Evolutionary conservation across 64 coral and sea anemone species (phyloP), one percentile per base, ranked within the genome.

Genomic region (Montipora efflorescens): DNA sequence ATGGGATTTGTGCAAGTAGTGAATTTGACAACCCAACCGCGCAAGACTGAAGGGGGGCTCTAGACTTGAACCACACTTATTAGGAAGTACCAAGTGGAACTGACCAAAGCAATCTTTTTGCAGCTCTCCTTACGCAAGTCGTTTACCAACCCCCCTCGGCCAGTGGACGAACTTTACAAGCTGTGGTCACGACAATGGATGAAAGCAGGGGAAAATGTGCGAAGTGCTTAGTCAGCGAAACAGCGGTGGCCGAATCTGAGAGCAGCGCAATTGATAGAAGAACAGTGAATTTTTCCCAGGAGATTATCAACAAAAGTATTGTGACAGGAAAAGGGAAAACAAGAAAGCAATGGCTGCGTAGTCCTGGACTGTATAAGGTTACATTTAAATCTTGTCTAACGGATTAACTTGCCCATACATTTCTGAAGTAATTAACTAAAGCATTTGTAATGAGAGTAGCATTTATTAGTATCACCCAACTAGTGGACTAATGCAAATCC

Each of bases 301-400:
- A 88, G 48, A 88, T 93, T 48, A 93, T 88, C 18, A 76, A 93
- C 18, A 87, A 46, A 72, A 72, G 21, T 10, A 19, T 59, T 49
- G 46, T 50, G 18, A 5, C 10, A 13, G 36, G 45, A 2, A 55
- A 59, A 23, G 82, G 45, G 10, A 92, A 76, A 50, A 93, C 83
- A 4, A 93, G 87, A 50, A 77, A 23, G 45, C 83, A 93, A 62
- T 93, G 92, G 92, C 8, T 93, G 59, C 78, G 14, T 45, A 75
- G 87, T 48, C 84, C 92, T 45, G 87, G 47, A 3, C 13, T 93
- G 47, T 93, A 93, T 57, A 93, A 88, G 77, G 92, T 93, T 36
- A 19, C 45, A 50, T 43, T 16, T 18, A 5, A 49, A 18, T 48
- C 16, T 48, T 49, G 44, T 19, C 49, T 48, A 48, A 18, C 4